These are phyloP conservation scores for Psittacus erithacus DNA, from an alignment of 2,113 vertebrate genomes.

Conservation along the genomic window DNA sequence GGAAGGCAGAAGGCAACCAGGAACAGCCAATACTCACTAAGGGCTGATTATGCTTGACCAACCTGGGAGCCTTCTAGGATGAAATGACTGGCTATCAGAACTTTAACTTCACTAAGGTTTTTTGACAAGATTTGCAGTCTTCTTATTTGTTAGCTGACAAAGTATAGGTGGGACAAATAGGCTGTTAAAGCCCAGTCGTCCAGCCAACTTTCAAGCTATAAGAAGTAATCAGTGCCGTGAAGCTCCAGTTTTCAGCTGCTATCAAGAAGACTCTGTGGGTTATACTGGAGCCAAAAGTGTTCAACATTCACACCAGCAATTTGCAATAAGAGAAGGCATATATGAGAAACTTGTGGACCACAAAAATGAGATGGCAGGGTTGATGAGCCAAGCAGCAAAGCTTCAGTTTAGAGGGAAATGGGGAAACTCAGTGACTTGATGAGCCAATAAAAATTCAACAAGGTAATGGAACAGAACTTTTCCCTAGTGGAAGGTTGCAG, in stretches of 20 bases:
- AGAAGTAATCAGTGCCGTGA: background rate
- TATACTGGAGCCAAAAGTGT: background rate
- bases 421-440: background rate
- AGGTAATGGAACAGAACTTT: background rate
- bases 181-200: background rate
- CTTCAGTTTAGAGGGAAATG: background rate
- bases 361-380: accelerated
- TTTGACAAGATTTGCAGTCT: background rate
- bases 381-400: background rate
- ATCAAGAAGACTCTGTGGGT: background rate
- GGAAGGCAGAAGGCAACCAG: background rate
- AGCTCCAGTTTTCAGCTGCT: background rate
- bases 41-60: background rate
- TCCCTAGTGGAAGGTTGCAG: background rate
- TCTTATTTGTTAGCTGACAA: background rate
- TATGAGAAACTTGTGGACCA: background rate
- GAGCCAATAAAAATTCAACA: background rate
- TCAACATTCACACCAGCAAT: background rate
- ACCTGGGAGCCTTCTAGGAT: background rate
- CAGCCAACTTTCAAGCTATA: background rate
- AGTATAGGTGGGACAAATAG: background rate
- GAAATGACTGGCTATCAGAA: background rate
- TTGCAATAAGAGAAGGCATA: background rate
- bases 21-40: background rate
- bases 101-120: background rate